Conservation (phyloP, 2,113 vertebrate species). For the Halcyon malimbica region DNA sequence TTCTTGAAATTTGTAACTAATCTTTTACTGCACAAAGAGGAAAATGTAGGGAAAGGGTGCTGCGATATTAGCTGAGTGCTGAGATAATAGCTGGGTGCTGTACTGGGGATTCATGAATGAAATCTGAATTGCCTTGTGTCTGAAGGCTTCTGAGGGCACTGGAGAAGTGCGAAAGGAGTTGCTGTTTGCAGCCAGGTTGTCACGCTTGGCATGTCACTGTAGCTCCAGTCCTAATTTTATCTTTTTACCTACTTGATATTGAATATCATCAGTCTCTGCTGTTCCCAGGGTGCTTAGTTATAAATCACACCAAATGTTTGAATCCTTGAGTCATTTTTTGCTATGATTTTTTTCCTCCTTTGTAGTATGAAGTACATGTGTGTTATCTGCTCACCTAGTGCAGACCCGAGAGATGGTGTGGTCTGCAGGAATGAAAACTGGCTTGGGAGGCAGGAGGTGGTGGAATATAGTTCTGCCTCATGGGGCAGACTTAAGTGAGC, state of each 20-base stretch:
- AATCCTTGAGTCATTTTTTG: not conserved
- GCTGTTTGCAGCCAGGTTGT: not conserved
- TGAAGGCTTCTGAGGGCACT: not conserved
- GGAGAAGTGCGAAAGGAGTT: not conserved
- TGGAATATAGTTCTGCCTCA: not conserved
- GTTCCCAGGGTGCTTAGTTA: not conserved
- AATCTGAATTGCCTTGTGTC: not conserved
- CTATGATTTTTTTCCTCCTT: not conserved
- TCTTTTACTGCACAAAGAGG: not conserved
- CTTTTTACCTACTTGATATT: not conserved
- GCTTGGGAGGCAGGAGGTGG: not conserved
- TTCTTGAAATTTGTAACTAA: not conserved
- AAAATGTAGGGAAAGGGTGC: not conserved
- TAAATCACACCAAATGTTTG: slow-evolving; percentile 9
- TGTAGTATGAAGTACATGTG: not conserved
- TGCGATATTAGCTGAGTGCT: not conserved
- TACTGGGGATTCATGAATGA: not conserved
- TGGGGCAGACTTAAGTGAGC: not conserved
- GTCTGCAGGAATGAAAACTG: not conserved
- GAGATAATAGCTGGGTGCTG: not conserved
- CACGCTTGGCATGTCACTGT: not conserved
- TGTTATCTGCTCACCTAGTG: not conserved
- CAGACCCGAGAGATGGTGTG: not conserved
- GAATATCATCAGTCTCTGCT: not conserved
- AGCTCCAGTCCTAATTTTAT: not conserved